Percentiles rank a stretch among this genome's conserved stretches.
Conservation (phyloP, 2,888 invertebrate genomes). For the Erannis defoliaria region DNA sequence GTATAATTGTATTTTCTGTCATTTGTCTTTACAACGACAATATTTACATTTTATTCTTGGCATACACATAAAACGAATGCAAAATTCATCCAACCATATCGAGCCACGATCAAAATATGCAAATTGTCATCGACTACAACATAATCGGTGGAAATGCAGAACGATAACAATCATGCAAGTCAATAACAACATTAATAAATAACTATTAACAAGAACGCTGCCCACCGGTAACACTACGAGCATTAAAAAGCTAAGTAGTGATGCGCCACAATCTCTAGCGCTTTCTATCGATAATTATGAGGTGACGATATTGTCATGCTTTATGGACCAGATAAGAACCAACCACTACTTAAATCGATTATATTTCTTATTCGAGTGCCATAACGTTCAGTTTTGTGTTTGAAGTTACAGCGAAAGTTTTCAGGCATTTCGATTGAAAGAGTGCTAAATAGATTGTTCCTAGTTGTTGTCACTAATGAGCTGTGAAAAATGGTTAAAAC, state of each 20-base stretch:
- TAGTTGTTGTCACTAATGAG: slow-evolving; percentile 37
- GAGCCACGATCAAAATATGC: slow-evolving; percentile 22
- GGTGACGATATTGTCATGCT: slow-evolving; percentile 40
- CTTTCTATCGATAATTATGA: slow-evolving; percentile 51
- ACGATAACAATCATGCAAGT: slow-evolving; percentile 36
- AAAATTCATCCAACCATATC: slow-evolving; percentile 1
- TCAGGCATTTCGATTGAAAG: slow-evolving; percentile 34
- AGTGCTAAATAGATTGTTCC: slow-evolving; percentile 43
- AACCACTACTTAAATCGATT: neutral
- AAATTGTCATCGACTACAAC: slow-evolving; percentile 23
- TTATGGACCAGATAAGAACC: slow-evolving; percentile 3
- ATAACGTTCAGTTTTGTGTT: slow-evolving; percentile 20
- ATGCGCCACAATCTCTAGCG: slow-evolving; percentile 26
- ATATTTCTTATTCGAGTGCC: slow-evolving; percentile 4
- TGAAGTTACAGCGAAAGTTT: slow-evolving; percentile 35
- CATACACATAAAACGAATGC: neutral
- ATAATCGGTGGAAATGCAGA: slow-evolving; percentile 34
- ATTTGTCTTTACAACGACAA: neutral
- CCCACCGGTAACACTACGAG: slow-evolving; percentile 36
- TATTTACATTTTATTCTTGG: slow-evolving; percentile 8
- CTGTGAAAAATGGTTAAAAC: slow-evolving; percentile 41
- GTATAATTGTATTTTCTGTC: too few species aligned
- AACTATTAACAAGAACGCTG: slow-evolving; percentile 48
- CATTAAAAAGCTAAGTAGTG: slow-evolving; percentile 43
- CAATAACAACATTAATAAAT: slow-evolving; percentile 46